Percentiles rank a stretch among this genome's conserved stretches.
Conservation (phyloP, 2,797 vertebrate genomes). For the Poeciliopsis paucimaculata region DNA sequence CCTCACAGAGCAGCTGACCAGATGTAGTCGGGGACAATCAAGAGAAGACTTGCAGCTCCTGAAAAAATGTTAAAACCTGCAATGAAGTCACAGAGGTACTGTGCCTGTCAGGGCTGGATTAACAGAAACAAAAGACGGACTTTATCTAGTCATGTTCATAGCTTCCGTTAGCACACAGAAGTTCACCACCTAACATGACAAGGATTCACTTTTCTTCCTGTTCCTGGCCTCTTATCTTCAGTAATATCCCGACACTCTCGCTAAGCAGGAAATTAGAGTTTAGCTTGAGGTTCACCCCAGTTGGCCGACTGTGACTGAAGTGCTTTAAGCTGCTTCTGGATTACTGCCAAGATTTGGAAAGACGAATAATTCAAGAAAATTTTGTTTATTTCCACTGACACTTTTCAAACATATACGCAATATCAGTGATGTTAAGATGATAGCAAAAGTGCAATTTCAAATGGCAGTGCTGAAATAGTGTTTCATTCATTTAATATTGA, state of each 20-base stretch:
- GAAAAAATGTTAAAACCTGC: constrained; percentile 38
- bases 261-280: constrained; percentile 65
- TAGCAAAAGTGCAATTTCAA: constrained; percentile 9
- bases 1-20: constrained; percentile 58
- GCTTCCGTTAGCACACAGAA: constrained; percentile 20
- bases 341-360: constrained; percentile 28
- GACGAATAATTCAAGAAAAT: constrained; percentile 26
- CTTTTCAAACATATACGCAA: background rate
- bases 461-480: background rate
- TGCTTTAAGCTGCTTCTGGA: constrained; percentile 25
- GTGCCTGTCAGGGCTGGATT: background rate
- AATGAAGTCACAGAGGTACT: constrained; percentile 31
- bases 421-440: background rate
- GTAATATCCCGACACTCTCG: constrained; percentile 50
- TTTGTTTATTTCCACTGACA: background rate
- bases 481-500: background rate
- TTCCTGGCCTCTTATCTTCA: constrained; percentile 54
- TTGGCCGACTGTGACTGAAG: constrained; percentile 14
- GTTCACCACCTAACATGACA: constrained; percentile 49
- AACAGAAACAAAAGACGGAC: constrained; percentile 7
- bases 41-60: constrained; percentile 27
- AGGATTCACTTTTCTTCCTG: constrained; percentile 63
- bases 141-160: constrained; percentile 31
- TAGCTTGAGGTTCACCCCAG: constrained; percentile 47
- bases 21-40: constrained; percentile 22